phyloP scores from a whole-genome alignment of 2,113 vertebrate species.

The Coracopsis vasa region DNA sequence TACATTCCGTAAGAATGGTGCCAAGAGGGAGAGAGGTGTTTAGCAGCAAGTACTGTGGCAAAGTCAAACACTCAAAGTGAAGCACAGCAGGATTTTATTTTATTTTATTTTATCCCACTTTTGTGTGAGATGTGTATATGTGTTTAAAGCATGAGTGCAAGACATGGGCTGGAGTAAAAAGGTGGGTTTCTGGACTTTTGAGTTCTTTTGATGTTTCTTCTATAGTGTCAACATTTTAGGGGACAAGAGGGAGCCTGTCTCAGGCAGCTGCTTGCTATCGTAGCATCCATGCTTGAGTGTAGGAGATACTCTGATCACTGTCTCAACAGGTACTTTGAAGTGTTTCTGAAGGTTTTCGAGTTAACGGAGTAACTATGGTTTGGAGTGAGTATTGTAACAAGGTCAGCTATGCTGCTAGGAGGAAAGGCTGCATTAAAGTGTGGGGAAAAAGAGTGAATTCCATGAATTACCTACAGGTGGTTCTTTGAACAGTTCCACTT shows the following conservation, averaged over 20 bases:
- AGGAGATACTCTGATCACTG: rapidly evolving
- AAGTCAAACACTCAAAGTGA: background rate
- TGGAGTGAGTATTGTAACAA: background rate
- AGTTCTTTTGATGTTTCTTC: background rate
- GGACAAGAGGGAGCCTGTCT: background rate
- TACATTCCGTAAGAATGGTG: rapidly evolving
- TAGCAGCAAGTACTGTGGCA: background rate
- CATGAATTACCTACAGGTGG: background rate
- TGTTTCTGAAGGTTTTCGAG: background rate
- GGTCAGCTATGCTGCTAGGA: background rate
- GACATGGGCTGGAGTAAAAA: background rate
- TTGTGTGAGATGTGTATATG: too few species aligned
- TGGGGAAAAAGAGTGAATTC: background rate
- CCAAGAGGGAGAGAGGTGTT: background rate
- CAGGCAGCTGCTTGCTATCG: background rate
- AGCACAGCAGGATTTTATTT: background rate
- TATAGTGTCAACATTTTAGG: background rate
- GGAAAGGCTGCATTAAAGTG: rapidly evolving
- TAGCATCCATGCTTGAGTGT: background rate
- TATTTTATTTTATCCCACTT: too few species aligned
- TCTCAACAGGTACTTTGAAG: rapidly evolving
- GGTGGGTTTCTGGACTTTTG: background rate
- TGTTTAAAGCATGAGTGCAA: rapidly evolving
- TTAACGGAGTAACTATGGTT: background rate
- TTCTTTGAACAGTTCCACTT: background rate